phyloP scores from a whole-genome alignment of 2,797 vertebrate genomes.

The Lutra lutra region DNA sequence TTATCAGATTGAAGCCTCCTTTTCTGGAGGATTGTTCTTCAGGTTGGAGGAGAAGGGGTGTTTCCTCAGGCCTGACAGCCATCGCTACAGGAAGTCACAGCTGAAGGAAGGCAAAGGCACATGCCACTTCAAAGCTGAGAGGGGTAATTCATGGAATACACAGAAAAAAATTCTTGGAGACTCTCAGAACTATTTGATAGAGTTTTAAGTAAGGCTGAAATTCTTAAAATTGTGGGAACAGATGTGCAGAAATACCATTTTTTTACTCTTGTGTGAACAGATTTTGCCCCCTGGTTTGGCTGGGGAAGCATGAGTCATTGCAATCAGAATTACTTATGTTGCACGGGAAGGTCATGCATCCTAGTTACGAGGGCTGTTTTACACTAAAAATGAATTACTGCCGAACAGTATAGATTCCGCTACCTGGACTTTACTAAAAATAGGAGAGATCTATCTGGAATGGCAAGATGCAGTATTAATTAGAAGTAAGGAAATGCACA shows the following conservation, averaged over 20 bases:
- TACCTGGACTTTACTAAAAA: slow-evolving; percentile 31
- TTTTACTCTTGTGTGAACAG: slow-evolving; percentile 52
- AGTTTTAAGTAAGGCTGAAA: slow-evolving; percentile 7
- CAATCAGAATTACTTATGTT: slow-evolving; percentile 58
- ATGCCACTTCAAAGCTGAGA: not conserved
- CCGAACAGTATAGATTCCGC: slow-evolving; percentile 9
- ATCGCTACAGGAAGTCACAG: not conserved
- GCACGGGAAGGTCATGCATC: slow-evolving; percentile 32
- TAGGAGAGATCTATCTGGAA: not conserved
- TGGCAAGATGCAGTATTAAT: not conserved
- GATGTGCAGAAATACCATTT: slow-evolving; percentile 56
- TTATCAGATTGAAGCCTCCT: not conserved
- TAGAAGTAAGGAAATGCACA: not conserved
- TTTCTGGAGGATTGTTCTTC: not conserved
- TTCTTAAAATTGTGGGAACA: slow-evolving; percentile 22
- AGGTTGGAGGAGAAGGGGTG: not conserved
- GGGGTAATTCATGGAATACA: not conserved
- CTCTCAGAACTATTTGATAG: not conserved
- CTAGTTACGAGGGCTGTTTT: not conserved
- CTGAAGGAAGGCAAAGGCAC: not conserved
- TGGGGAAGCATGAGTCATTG: slow-evolving; percentile 46
- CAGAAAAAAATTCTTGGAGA: not conserved
- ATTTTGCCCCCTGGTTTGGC: slow-evolving; percentile 19
- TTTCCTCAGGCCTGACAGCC: not conserved
- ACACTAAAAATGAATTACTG: slow-evolving; percentile 51